Evolutionary conservation across 2,113 vertebrate species (phyloP).

Genomic region (Sphaerodactylus townsendi): DNA sequence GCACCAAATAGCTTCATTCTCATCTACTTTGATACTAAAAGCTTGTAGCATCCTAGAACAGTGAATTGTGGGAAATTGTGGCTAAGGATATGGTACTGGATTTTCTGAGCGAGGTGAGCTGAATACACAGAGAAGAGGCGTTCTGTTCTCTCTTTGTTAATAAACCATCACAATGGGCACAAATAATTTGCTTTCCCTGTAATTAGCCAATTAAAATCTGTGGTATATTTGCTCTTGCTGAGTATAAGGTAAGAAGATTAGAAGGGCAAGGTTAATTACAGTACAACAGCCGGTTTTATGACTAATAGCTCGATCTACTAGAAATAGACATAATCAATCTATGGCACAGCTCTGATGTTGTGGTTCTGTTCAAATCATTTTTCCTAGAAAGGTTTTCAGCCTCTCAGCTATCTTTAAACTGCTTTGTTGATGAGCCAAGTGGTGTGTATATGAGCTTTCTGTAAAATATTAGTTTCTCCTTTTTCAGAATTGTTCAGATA

Average conservation of each 20-base stretch:
- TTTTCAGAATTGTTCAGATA: too few relatives aligned
- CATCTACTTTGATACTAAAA: too few relatives aligned
- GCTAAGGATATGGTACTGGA: background rate
- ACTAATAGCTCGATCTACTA: background rate
- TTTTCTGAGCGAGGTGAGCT: background rate
- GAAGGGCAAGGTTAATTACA: constrained; percentile 12
- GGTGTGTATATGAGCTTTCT: background rate
- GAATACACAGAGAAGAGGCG: background rate
- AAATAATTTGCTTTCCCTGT: constrained; percentile 7
- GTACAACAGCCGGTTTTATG: background rate
- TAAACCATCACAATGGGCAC: background rate
- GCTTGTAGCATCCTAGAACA: too few relatives aligned
- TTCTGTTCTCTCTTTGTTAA: background rate
- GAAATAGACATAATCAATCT: background rate
- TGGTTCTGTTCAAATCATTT: background rate
- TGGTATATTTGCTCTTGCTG: background rate
- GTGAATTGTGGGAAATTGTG: too few relatives aligned
- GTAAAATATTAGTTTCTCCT: background rate
- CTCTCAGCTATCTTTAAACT: background rate
- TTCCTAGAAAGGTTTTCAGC: background rate
- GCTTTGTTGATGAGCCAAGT: background rate
- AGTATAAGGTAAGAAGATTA: background rate
- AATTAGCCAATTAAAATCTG: constrained; percentile 5
- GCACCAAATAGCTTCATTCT: too few relatives aligned
- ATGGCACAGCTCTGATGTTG: background rate